These are phyloP conservation scores for Vanessa tameamea DNA, from an alignment of 1,140 invertebrate genomes.

Conservation along the genomic window DNA sequence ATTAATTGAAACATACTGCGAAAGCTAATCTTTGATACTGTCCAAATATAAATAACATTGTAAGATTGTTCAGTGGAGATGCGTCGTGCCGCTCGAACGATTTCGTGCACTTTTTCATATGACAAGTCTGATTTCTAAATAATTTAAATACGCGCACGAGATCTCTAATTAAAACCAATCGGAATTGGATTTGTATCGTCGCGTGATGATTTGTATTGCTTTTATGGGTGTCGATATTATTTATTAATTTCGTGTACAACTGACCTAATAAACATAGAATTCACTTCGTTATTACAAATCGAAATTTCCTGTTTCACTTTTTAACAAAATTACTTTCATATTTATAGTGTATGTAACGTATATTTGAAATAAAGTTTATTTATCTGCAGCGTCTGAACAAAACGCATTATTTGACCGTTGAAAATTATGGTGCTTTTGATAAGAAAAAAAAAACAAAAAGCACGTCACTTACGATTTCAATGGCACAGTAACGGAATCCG, in stretches of 20 bases:
- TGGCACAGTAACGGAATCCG: conserved; percentile 66
- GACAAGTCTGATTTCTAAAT: conserved; percentile 77
- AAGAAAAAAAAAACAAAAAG: conserved; percentile 19
- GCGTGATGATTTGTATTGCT: conserved; percentile 56
- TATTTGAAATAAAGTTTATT: neutral
- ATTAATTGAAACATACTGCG: neutral
- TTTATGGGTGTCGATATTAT: conserved; percentile 37
- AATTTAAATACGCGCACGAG: conserved; percentile 77
- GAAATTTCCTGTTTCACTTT: conserved; percentile 14
- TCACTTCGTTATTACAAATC: neutral
- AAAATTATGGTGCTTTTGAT: no score
- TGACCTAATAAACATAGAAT: conserved; percentile 28
- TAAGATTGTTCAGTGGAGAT: conserved; percentile 31
- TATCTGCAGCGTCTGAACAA: no score
- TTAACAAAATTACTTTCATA: conserved; percentile 1
- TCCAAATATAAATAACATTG: conserved; percentile 13
- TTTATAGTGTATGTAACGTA: neutral
- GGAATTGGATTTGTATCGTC: conserved; percentile 64
- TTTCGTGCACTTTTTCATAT: conserved; percentile 74
- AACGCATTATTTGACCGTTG: no score
- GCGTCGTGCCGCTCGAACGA: conserved; percentile 60
- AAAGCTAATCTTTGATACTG: conserved; percentile 5
- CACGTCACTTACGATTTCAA: conserved; percentile 66
- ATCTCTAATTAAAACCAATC: conserved; percentile 61
- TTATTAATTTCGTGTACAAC: conserved; percentile 33